Conservation (phyloP, 2,888 invertebrate species). For the Dorcus parallelipipedus region DNA sequence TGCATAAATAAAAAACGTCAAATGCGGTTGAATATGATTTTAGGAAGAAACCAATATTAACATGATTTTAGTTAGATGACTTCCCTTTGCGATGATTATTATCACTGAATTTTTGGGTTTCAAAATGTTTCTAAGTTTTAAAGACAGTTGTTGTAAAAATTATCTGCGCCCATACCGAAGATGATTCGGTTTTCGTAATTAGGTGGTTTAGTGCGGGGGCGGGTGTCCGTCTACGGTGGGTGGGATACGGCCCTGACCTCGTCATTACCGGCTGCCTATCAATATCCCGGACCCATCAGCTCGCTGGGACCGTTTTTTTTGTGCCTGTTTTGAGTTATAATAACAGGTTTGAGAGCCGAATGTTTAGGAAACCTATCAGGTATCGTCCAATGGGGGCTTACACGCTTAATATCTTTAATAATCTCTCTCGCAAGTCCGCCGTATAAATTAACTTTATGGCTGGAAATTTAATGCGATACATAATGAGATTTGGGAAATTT, state of each 20-base stretch:
- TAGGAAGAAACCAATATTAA: too few species aligned
- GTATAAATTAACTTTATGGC: constrained; percentile 45
- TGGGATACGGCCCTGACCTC: constrained; percentile 31
- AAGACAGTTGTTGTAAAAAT: too few species aligned
- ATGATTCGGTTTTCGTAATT: too few species aligned
- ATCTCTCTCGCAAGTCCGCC: constrained; percentile 36
- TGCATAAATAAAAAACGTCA: too few species aligned
- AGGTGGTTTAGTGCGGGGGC: constrained; percentile 3
- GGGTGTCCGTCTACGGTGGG: constrained; percentile 5
- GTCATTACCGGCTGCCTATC: constrained; percentile 32
- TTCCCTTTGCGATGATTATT: too few species aligned
- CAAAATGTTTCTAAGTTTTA: too few species aligned
- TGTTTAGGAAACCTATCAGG: constrained; percentile 33
- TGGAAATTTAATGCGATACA: constrained; percentile 43
- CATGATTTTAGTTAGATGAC: too few species aligned
- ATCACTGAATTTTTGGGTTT: too few species aligned
- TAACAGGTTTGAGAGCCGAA: constrained; percentile 41
- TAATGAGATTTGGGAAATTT: constrained; percentile 44
- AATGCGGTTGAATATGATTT: too few species aligned
- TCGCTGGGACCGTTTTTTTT: constrained; percentile 24
- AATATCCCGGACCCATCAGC: constrained; percentile 26
- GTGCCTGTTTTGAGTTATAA: constrained; percentile 40
- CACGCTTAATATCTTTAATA: constrained; percentile 42
- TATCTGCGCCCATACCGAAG: too few species aligned
- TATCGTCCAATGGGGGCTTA: constrained; percentile 34